Conservation (phyloP, 2,113 vertebrate genomes). For the Turdus rufiventris region DNA sequence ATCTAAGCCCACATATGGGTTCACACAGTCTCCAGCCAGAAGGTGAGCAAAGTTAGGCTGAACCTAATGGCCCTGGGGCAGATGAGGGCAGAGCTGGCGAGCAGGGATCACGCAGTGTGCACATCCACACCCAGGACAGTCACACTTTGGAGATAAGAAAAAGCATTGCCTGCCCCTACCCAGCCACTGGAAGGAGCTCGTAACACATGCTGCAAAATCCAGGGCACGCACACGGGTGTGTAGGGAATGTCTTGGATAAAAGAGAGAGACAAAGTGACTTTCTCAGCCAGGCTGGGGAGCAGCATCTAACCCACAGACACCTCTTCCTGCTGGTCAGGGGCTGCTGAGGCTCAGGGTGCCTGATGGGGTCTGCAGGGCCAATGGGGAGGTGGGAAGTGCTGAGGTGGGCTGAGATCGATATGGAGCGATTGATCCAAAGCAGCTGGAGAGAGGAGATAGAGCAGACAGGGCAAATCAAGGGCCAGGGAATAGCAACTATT, state of each 20-base stretch:
- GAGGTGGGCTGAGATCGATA: background rate
- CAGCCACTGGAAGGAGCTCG: background rate
- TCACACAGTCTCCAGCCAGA: background rate
- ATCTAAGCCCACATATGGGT: background rate
- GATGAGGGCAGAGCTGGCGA: background rate
- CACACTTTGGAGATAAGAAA: background rate
- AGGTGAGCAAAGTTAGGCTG: background rate
- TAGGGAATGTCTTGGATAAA: background rate
- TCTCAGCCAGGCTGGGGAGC: background rate
- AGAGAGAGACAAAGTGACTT: background rate
- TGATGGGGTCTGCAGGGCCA: background rate
- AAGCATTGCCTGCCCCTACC: background rate
- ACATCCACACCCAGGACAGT: rapidly evolving
- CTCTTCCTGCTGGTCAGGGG: rapidly evolving
- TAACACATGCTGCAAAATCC: background rate
- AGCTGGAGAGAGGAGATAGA: slow-evolving; percentile 14
- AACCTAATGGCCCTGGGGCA: background rate
- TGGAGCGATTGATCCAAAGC: background rate
- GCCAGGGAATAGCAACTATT: background rate
- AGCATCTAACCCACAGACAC: background rate
- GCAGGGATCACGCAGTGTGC: background rate
- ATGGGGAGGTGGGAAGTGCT: background rate
- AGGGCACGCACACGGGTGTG: rapidly evolving
- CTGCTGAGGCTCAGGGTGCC: rapidly evolving
- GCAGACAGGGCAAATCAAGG: background rate